Conservation (phyloP, 2,797 vertebrate genomes). For the Lepidocolaptes lacrymiger region DNA sequence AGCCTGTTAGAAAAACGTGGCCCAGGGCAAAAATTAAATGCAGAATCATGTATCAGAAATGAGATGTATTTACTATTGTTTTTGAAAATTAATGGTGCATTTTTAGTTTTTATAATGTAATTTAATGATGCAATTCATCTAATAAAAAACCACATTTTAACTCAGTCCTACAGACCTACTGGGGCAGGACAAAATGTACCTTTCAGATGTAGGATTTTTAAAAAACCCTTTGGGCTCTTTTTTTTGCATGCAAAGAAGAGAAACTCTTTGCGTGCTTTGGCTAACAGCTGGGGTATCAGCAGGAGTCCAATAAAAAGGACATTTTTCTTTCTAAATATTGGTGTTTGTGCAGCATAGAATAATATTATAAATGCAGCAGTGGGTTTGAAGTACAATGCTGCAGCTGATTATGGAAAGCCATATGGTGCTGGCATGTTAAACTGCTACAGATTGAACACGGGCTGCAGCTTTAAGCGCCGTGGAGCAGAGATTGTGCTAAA, state of each 20-base stretch:
- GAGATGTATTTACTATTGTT: slow-evolving; percentile 95
- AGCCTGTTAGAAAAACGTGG: slow-evolving; percentile 82
- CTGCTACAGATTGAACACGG: slow-evolving; percentile 39
- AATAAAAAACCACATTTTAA: slow-evolving; percentile 91
- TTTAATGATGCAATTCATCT: slow-evolving; percentile 99
- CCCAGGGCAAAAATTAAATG: slow-evolving; percentile 91
- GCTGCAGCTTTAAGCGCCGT: slow-evolving; percentile 19
- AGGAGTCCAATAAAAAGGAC: slow-evolving; percentile 70
- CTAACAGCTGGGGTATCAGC: slow-evolving; percentile 70
- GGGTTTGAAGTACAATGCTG: slow-evolving; percentile 68
- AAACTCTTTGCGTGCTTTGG: slow-evolving; percentile 35
- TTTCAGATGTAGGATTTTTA: slow-evolving; percentile 69
- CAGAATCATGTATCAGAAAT: slow-evolving; percentile 88
- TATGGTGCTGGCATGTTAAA: slow-evolving; percentile 61
- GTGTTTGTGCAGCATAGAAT: slow-evolving; percentile 59
- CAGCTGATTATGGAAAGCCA: slow-evolving; percentile 59
- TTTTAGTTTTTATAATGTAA: slow-evolving; percentile 99
- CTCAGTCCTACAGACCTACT: slow-evolving; percentile 87
- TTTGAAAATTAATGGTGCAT: slow-evolving; percentile 99
- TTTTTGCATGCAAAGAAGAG: slow-evolving; percentile 54
- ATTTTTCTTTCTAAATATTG: slow-evolving; percentile 66
- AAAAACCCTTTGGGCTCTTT: slow-evolving; percentile 83
- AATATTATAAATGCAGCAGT: slow-evolving; percentile 52
- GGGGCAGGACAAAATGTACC: slow-evolving; percentile 88
- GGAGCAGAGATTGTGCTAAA: slow-evolving; percentile 12